Evolutionary conservation across 2,797 vertebrate species (phyloP), one percentile per base, ranked within the genome.

Genomic region (Gadopsis bispinosus): DNA sequence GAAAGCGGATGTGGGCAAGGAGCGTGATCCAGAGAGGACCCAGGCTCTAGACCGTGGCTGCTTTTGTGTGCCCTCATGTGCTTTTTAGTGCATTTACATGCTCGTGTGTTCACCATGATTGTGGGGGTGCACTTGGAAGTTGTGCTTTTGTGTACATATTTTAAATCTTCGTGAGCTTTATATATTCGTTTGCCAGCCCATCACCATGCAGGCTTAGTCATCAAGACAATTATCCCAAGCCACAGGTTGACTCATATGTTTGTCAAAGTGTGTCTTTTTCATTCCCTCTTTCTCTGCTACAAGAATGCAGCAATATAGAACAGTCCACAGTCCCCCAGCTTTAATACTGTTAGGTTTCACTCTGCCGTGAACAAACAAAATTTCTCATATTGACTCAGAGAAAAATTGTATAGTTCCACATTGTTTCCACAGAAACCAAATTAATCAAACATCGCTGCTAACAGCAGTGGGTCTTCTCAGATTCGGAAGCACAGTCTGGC

Each of bases 181-280:
- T 80, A 83, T 74, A 89, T 82, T 69, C 14, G 26, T 84, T 88
- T 58, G 85, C 84, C 87, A 86, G 75, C 87, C 83, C 83, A 84
- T 90, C 86, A 63, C 82, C 72, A 81, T 90, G 85, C 89, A 86
- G 75, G 60, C 84, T 95, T 89, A 94, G 90, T 95, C 94, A 96
- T 93, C 81, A 9, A 70, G 83, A 83, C 86, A 91, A 91, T 93
- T 91, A 93, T 94, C 91, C 90, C 76, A 90, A 94, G 79, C 94
- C 93, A 91, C 93, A 92, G 86, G 91, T 91, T 95, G 94, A 95
- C 92, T 95, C 95, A 94, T 91, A 86, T 95, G 92, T 95, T 95
- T 95, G 91, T 94, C 88, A 83, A 90, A 92, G 88, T 88, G 83
- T 26, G 62, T 70, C 84, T 88, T 88, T 84, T 83, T 75, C 48